Base-by-base conservation (phyloP, 2,888 invertebrate species). In the Spodoptera picta region DNA sequence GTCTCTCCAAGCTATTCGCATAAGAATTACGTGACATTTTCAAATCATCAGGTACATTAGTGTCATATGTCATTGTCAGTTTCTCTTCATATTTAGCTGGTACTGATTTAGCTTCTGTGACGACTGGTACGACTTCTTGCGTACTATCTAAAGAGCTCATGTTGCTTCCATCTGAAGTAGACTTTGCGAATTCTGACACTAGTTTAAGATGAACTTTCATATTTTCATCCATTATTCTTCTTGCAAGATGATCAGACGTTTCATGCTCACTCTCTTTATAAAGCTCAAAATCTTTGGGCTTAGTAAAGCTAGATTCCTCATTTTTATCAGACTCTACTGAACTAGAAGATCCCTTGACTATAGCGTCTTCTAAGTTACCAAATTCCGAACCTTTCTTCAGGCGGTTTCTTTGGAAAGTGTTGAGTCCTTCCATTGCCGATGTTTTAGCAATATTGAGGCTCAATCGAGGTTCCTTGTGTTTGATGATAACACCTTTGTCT, bases 331-430 rank as follows among this genome's bases (percentile, higher is more conserved):
- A 90, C 23, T 95, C 94, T 27, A 95, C 86, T 45, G 95, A 95
- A 75, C 93, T 92, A 49, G 84, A 91, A 0, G 94, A 95, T 4
- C 92, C 93, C 81, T 95, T 96, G 67, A 96, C 95, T 31, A 97
- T 96, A n/a, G 96, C 97, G 79, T 97, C 97, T 87, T 97, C 97
- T 73, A 97, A 91, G 71, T 96, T 97, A 3, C 97, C 97, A 95
- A 97, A 97, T 80, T 97, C 97, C 4, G 96, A 96, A 0, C 95
- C 97, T 82, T 97, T 97, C 86, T 97, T 97, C 60, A 97, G 85
- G 53, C 96, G 94, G 69, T 96, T 96, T 73, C 95, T 93, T 79
- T 96, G 96, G 84, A 97, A 96, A 5, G 96, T 96, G 60, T 95
- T 96, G 49, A 96, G 90, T 9, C 96, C 96, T 83, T 97, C 96